Evolutionary conservation across 2,888 invertebrate genomes (phyloP).

Genomic region (Scrobipalpa costella): DNA sequence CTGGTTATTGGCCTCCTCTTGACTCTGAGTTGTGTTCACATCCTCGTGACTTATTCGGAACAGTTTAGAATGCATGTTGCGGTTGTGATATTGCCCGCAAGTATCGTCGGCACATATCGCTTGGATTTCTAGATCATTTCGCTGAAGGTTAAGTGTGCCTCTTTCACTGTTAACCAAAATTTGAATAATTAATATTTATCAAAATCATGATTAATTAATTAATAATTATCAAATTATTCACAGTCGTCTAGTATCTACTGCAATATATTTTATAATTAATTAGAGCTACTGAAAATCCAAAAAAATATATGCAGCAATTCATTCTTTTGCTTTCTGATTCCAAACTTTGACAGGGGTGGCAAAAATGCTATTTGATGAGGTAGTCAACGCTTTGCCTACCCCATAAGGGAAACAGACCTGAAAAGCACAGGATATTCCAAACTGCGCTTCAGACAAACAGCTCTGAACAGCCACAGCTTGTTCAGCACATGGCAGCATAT

Average conservation of each 20-base stretch:
- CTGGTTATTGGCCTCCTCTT: conserved; percentile 24
- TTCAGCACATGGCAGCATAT: conserved; percentile 66
- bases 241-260: too few relatives aligned
- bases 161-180: too few relatives aligned
- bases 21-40: conserved; percentile 26
- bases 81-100: conserved; percentile 44
- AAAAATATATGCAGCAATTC: too few relatives aligned
- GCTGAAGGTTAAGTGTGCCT: conserved; percentile 60
- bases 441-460: conserved; percentile 62
- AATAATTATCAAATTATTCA: too few relatives aligned
- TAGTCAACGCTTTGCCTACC: not conserved
- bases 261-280: too few relatives aligned
- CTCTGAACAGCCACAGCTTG: conserved; percentile 61
- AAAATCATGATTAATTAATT: too few relatives aligned
- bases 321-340: too few relatives aligned
- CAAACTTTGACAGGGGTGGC: too few relatives aligned
- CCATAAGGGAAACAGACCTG: conserved; percentile 46
- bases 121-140: conserved; percentile 50
- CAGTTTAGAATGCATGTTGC: conserved; percentile 37
- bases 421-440: conserved; percentile 67
- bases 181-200: too few relatives aligned
- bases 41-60: conserved; percentile 37
- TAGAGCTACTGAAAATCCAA: too few relatives aligned
- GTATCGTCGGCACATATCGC: conserved; percentile 57
- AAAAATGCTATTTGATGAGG: too few relatives aligned